These are phyloP conservation scores for Paralinhomoeus sp. DNA, from an alignment of 2,888 invertebrate genomes.

Conservation along the genomic window DNA sequence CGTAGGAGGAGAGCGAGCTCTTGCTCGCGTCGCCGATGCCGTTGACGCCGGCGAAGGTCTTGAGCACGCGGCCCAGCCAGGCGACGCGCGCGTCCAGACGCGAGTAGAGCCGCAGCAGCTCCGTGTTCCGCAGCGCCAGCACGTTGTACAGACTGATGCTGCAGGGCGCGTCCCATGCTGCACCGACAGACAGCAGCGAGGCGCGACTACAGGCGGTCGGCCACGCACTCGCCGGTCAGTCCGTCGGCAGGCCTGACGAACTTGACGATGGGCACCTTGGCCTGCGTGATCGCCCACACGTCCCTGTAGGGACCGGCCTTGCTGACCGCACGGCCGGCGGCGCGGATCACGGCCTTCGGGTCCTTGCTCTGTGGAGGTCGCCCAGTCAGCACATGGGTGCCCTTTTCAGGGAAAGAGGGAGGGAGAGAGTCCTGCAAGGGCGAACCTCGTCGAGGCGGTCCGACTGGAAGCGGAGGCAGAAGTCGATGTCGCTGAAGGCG, in stretches of 20 bases:
- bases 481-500: constrained; percentile 36
- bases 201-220: no score
- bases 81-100: constrained; percentile 33
- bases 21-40: constrained; percentile 35
- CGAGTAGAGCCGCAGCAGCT: constrained; percentile 33
- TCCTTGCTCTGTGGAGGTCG: constrained; percentile 23
- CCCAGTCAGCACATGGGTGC: neutral
- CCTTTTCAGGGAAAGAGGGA: neutral
- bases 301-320: constrained; percentile 24
- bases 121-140: constrained; percentile 36
- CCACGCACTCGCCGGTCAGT: constrained; percentile 34
- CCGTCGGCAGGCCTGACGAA: constrained; percentile 28
- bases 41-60: constrained; percentile 1
- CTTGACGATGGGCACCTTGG: constrained; percentile 41
- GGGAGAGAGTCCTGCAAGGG: neutral
- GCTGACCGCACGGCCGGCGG: constrained; percentile 27
- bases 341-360: constrained; percentile 25
- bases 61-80: constrained; percentile 24
- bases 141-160: constrained; percentile 37
- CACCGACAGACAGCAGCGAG: no score
- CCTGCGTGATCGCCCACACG: constrained; percentile 33
- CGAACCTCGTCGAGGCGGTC: constrained; percentile 12
- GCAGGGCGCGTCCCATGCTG: no score
- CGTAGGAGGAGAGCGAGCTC: constrained; percentile 40
- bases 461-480: constrained; percentile 35